Percentiles rank a stretch among this genome's conserved stretches.
Evolutionary conservation across 2,888 invertebrate genomes (phyloP).

Genomic region (Idaea biselata): DNA sequence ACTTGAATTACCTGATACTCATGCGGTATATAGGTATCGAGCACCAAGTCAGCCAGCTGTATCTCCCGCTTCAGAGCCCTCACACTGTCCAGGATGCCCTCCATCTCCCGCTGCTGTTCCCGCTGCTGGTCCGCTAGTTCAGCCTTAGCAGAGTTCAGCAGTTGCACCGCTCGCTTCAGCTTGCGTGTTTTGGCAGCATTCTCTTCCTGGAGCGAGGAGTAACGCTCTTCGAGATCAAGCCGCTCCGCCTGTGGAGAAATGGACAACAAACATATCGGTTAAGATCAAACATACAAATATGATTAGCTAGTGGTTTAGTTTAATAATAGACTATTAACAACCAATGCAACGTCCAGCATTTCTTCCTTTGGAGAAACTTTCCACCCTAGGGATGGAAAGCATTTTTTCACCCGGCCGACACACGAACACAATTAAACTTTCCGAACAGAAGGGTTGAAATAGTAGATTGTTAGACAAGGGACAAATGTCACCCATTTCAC

Average conservation of each 20-base stretch:
- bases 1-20: conserved; percentile 91
- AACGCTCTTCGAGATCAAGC: conserved; percentile 96
- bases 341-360: no score
- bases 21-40: conserved; percentile 95
- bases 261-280: no score
- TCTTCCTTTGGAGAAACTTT: not conserved
- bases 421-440: no score
- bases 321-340: no score
- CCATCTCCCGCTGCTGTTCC: conserved; percentile 98
- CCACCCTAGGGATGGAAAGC: not conserved
- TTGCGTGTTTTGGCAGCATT: conserved; percentile 95
- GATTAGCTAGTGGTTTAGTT: no score
- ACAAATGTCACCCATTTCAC: no score
- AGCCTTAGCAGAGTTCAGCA: conserved; percentile 92
- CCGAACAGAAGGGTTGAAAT: no score
- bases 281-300: no score
- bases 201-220: conserved; percentile 96
- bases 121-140: conserved; percentile 93
- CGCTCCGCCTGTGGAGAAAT: conserved; percentile 85
- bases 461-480: no score
- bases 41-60: conserved; percentile 93
- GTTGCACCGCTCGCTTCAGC: conserved; percentile 92
- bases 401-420: no score
- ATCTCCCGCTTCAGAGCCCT: conserved; percentile 94
- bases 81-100: conserved; percentile 95